Evolutionary conservation across 2,797 vertebrate genomes (phyloP), one percentile per base, ranked within the genome.

Genomic region (Zalophus californianus): DNA sequence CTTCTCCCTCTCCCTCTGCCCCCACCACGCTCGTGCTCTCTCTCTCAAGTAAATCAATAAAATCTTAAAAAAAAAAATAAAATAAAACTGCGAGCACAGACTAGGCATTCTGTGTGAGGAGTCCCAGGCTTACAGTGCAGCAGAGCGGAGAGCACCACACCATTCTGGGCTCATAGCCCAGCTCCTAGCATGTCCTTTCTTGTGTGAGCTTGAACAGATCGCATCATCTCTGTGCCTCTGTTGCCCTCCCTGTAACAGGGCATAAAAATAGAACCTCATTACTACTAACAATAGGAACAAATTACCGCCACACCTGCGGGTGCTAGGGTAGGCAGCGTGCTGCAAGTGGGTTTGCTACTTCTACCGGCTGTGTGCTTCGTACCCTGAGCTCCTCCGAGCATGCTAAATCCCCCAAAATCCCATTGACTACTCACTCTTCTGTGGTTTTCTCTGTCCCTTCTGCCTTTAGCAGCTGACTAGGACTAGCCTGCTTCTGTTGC

Each of bases 291-390:
- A 16, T 32, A 29, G 27, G 10, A 16, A 29, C 44, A 16, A 18
- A 29, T 48, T 29, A 50, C 25, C 66, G 4, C 70, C 70, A 16
- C 29, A 7, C 50, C 29, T 7, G 29, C 62, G 16, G 62, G 62
- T 64, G 62, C 62, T n/a, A 5, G 62, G 29, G 8, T 15, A 29
- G 29, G 70, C 21, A 7, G 23, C 27, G 13, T 2, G 25, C 72
- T 16, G 25, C 0, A 0, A 1, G 72, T 1, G 14, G 5, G 41
- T 5, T 9, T 73, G 41, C 41, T 44, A 13, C 23, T 25, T 23
- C 23, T 12, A 25, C 72, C 44, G 16, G 27, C 7, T 29, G 27
- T 25, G 13, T 14, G 72, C 13, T 7, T 73, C 13, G 1, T 7
- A 15, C 72, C 23, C 38, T 2, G 38, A 14, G 38, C 38, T 73